Percentiles rank a stretch among this genome's conserved stretches.
phyloP scores from a whole-genome alignment of 2,113 vertebrate species.

The Gyps fulvus region DNA sequence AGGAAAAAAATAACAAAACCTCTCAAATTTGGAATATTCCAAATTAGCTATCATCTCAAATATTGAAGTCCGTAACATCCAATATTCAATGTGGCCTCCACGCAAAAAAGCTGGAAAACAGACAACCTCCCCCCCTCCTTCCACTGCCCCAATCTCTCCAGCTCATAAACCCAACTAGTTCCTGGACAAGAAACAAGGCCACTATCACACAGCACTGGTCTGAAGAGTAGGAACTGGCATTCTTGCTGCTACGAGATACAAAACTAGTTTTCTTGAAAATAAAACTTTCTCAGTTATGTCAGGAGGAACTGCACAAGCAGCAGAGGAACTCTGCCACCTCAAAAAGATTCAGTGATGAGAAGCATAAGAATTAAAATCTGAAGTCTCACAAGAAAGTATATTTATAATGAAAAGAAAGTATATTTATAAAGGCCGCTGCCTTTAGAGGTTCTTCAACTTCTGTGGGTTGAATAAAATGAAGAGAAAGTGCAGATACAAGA shows the following conservation, averaged over 20 bases:
- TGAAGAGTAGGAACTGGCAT: not conserved
- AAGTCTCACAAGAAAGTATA: not conserved
- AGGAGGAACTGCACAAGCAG: not conserved
- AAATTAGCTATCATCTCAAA: not conserved
- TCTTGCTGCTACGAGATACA: not conserved
- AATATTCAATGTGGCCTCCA: not conserved
- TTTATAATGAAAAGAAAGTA: conserved; percentile 17
- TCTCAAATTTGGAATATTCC: not conserved
- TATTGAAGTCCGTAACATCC: not conserved
- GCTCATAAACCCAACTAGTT: not conserved
- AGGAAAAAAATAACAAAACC: not conserved
- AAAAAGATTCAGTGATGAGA: conserved; percentile 36
- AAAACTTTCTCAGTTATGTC: not conserved
- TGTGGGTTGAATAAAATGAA: not conserved
- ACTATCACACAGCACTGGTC: not conserved
- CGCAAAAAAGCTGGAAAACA: not conserved
- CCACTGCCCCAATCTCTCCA: not conserved
- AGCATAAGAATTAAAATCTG: conserved; percentile 8
- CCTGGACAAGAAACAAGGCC: not conserved
- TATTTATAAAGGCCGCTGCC: conserved; percentile 17
- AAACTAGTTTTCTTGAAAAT: not conserved
- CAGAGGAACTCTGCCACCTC: not conserved
- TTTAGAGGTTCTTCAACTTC: not conserved
- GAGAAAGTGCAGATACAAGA: not conserved
- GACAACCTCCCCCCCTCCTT: not conserved